A percentile compares a stretch with the other conserved stretches of the same genome.
phyloP scores from a whole-genome alignment of 2,113 vertebrate genomes.

The Redunca redunca region DNA sequence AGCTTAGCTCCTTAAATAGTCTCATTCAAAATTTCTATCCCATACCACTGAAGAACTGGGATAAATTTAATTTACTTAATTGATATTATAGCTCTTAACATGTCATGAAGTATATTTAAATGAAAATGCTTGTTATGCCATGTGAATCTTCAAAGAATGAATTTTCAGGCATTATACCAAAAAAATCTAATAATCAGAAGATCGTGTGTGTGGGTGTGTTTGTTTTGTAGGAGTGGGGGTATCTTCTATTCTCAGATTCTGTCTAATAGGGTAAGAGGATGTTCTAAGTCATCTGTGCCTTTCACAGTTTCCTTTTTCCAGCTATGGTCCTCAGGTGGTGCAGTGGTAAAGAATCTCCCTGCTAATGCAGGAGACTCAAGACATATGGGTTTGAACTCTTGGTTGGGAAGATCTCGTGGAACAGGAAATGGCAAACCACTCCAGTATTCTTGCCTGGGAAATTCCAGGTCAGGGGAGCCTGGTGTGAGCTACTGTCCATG shows the following conservation, averaged over 20 bases:
- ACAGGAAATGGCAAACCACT: neutral
- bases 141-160: neutral
- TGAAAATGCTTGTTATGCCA: neutral
- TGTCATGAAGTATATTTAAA: neutral
- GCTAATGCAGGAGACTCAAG: neutral
- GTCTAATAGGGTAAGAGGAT: fast-evolving
- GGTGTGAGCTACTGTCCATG: neutral
- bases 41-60: neutral
- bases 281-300: neutral
- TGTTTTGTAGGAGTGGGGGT: neutral
- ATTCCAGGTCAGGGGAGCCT: neutral
- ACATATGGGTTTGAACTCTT: neutral
- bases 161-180: neutral
- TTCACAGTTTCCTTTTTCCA: neutral
- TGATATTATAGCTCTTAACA: neutral
- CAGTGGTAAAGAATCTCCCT: neutral
- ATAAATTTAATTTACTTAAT: neutral
- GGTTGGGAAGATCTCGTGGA: neutral
- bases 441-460: neutral
- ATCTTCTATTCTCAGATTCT: neutral
- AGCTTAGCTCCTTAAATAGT: neutral
- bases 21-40: neutral
- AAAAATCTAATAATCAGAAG: neutral
- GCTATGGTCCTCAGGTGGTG: neutral
- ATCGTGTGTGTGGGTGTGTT: neutral